phyloP scores from a whole-genome alignment of 2,888 invertebrate species.

The Papilio protenor region DNA sequence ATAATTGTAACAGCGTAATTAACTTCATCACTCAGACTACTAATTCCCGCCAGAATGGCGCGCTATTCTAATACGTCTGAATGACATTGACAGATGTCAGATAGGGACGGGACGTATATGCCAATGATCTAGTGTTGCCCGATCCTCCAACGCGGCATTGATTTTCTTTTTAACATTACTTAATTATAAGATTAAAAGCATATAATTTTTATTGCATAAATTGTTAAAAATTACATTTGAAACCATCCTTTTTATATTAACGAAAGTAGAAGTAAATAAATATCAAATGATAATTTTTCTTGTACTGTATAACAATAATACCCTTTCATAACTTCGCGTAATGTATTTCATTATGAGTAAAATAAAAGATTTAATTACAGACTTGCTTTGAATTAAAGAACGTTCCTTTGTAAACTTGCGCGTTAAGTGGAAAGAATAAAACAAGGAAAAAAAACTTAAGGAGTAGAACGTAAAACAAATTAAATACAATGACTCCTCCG shows the following conservation, averaged over 20 bases:
- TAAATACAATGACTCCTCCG: conserved; percentile 39
- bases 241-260: neutral
- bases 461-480: conserved; percentile 37
- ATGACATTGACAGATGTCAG: too few species aligned
- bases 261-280: neutral
- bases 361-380: conserved; percentile 30
- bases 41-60: too few species aligned
- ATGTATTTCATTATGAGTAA: conserved; percentile 12
- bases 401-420: conserved; percentile 8
- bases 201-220: neutral
- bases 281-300: neutral
- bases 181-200: neutral
- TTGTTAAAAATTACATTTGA: neutral
- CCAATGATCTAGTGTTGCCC: too few species aligned
- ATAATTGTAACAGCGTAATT: too few species aligned
- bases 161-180: too few species aligned
- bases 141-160: too few species aligned
- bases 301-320: neutral
- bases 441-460: conserved; percentile 10
- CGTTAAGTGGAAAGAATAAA: conserved; percentile 27
- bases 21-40: too few species aligned
- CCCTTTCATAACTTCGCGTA: conserved; percentile 7
- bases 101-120: too few species aligned
- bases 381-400: conserved; percentile 22
- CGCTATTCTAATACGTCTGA: too few species aligned